These are phyloP conservation scores for Ptychoptera contaminata DNA, from an alignment of 2,888 invertebrate genomes.

Conservation along the genomic window DNA sequence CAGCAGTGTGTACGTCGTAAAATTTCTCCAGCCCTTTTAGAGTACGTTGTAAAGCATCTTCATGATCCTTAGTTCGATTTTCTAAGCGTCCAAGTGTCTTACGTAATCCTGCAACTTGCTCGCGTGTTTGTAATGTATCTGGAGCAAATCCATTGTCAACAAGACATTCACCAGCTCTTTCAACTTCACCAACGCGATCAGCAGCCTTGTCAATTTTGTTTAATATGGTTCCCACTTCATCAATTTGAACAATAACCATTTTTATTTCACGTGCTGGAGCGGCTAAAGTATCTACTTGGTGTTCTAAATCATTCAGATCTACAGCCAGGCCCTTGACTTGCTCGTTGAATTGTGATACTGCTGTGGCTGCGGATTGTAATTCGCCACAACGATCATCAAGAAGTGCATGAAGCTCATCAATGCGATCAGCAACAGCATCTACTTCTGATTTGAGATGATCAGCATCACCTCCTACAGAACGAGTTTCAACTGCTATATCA, in stretches of 20 bases:
- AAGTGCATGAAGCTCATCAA: conserved; percentile 57
- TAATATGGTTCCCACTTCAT: conserved; percentile 55
- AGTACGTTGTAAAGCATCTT: conserved; percentile 62
- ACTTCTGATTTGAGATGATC: conserved; percentile 64
- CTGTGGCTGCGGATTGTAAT: conserved; percentile 72
- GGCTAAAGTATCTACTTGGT: conserved; percentile 68
- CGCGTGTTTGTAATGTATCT: conserved; percentile 64
- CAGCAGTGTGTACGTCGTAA: conserved; percentile 59
- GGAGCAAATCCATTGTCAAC: conserved; percentile 74
- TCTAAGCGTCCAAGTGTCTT: conserved; percentile 67
- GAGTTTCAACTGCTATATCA: conserved; percentile 60
- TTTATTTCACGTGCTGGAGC: conserved; percentile 80
- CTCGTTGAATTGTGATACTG: conserved; percentile 76
- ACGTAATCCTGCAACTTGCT: conserved; percentile 59
- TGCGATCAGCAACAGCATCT: conserved; percentile 56
- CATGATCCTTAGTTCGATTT: conserved; percentile 60
- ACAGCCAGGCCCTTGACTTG: conserved; percentile 64
- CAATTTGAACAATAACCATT: conserved; percentile 65
- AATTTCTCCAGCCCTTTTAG: conserved; percentile 68
- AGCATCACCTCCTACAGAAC: conserved; percentile 61
- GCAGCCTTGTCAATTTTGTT: conserved; percentile 49
- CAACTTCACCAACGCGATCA: conserved; percentile 49
- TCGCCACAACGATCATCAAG: conserved; percentile 65
- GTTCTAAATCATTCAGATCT: conserved; percentile 65
- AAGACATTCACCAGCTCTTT: conserved; percentile 56